Evolutionary conservation across 2,797 vertebrate genomes (phyloP).

Genomic region (Parotocinclus haroldoi): DNA sequence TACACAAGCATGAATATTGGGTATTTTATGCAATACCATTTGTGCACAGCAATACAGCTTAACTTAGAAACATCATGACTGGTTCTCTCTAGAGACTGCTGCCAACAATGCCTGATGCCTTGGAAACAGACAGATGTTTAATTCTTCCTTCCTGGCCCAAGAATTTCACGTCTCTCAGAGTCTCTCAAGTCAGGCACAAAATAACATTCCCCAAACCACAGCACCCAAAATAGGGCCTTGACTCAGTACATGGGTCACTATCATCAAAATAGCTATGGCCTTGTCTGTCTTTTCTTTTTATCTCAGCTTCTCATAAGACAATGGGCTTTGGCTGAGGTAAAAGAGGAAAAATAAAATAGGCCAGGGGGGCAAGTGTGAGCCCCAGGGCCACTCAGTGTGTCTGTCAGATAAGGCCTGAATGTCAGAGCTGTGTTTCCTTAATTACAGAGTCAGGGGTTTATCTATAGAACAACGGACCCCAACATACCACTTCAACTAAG

Average conservation of each 20-base stretch:
- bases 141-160: constrained; percentile 27
- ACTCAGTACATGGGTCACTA: constrained; percentile 16
- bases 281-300: constrained; percentile 36
- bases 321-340: constrained; percentile 46
- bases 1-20: too few relatives aligned
- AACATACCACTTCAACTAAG: constrained; percentile 27
- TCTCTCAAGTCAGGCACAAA: background rate
- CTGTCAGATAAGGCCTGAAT: constrained; percentile 61
- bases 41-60: background rate
- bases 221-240: constrained; percentile 20
- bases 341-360: constrained; percentile 35
- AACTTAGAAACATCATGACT: constrained; percentile 22
- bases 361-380: constrained; percentile 35
- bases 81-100: background rate
- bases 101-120: constrained; percentile 20
- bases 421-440: constrained; percentile 59
- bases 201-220: constrained; percentile 10
- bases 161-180: constrained; percentile 21
- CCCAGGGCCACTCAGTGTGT: constrained; percentile 47
- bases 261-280: constrained; percentile 20
- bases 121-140: constrained; percentile 18
- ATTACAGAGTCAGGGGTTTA: constrained; percentile 54
- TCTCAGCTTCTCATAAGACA: constrained; percentile 51
- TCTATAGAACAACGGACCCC: constrained; percentile 34
- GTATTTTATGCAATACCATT: too few relatives aligned